Conservation (phyloP, 2,888 invertebrate species). For the Noctua comes region DNA sequence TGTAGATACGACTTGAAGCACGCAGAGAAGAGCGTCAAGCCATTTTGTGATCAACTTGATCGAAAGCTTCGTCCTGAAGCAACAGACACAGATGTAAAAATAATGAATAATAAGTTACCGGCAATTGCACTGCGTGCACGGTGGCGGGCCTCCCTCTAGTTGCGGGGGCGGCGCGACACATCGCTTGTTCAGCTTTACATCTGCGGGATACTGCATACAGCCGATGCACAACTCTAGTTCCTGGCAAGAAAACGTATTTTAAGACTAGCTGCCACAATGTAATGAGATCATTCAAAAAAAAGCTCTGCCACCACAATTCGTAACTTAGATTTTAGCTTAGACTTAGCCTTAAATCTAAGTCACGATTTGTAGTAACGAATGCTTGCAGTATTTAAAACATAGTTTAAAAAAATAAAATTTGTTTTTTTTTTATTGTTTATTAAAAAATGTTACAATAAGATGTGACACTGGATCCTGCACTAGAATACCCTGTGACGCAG, state of each 20-base stretch:
- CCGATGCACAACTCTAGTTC: constrained; percentile 96
- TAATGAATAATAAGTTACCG: constrained; percentile 66
- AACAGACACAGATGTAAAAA: background rate
- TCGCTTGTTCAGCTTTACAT: constrained; percentile 94
- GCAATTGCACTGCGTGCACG: constrained; percentile 85
- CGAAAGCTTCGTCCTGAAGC: background rate
- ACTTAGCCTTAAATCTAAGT: no score
- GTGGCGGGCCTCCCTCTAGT: constrained; percentile 82
- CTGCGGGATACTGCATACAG: constrained; percentile 95
- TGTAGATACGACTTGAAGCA: background rate
- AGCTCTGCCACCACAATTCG: background rate
- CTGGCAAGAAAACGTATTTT: constrained; percentile 78
- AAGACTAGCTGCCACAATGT: background rate
- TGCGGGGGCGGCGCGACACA: constrained; percentile 89
- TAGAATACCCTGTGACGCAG: no score
- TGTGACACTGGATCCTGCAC: no score
- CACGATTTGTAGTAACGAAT: no score
- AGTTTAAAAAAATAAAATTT: no score
- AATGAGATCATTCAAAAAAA: background rate
- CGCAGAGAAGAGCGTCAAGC: no score
- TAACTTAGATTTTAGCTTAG: background rate
- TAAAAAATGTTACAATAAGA: no score
- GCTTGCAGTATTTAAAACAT: no score
- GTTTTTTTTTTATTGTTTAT: no score
- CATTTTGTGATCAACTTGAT: constrained; percentile 2